A percentile compares a stretch with the other conserved stretches of the same genome.
phyloP scores from a whole-genome alignment of 2,888 invertebrate species.

The Marasmarcha lunaedactyla region DNA sequence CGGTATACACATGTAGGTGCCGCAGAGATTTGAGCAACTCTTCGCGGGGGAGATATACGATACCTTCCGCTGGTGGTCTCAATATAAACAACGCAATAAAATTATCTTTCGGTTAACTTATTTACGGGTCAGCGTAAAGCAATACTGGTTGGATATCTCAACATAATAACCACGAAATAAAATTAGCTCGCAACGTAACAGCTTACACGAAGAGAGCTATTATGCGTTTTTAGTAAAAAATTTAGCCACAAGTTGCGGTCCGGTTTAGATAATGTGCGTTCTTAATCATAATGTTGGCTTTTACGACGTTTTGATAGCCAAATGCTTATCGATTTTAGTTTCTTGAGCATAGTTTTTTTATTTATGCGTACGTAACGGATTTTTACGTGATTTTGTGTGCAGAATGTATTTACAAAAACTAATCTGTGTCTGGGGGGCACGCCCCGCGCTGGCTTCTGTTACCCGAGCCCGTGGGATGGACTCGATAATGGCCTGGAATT shows the following conservation, averaged over 20 bases:
- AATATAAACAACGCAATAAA: constrained; percentile 53
- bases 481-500: constrained; percentile 44
- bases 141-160: constrained; percentile 25
- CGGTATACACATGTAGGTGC: constrained; percentile 46
- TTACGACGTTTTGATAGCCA: too few species aligned
- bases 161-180: constrained; percentile 28
- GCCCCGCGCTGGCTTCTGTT: constrained; percentile 52
- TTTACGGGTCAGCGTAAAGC: constrained; percentile 25
- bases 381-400: constrained; percentile 38
- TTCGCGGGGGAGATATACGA: constrained; percentile 51
- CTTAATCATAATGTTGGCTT: too few species aligned
- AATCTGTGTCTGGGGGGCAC: constrained; percentile 28
- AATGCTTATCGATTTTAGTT: too few species aligned
- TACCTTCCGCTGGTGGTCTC: constrained; percentile 50
- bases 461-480: constrained; percentile 61
- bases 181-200: background rate
- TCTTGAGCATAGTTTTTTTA: too few species aligned
- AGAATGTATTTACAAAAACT: constrained; percentile 43
- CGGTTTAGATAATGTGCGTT: too few species aligned
- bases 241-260: background rate
- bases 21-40: constrained; percentile 28
- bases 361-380: constrained; percentile 6
- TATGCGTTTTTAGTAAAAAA: background rate
- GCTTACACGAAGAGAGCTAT: background rate
- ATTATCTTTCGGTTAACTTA: constrained; percentile 27